Base-by-base conservation (phyloP, 2,797 vertebrate species). In the Malurus splendens region DNA sequence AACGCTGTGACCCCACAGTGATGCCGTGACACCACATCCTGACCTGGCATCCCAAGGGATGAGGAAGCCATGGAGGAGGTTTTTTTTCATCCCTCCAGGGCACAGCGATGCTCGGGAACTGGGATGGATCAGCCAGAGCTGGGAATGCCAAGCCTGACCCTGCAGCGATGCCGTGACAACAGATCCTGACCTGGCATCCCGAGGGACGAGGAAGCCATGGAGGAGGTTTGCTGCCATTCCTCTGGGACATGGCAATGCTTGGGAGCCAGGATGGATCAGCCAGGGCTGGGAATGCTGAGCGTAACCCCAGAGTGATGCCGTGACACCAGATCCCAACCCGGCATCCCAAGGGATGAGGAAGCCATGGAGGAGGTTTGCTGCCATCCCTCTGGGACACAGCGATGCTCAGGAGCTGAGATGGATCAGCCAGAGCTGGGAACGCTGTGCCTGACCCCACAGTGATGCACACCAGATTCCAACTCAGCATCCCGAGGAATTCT, bases 341-440 rank as follows among this genome's bases (percentile, higher is more conserved):
- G 51, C 60, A 16, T 36, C 48, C 74, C 7, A 41, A 17, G 75
- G 75, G 86, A 64, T 33, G 10, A 61, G 18, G 32, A 6, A 14
- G 18, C 18, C 1, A 0, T 0, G 3, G 60, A 8, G 16, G 4
- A 9, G 18, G 2, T 12, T 48, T 2, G 18, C 15, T 42, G 10
- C 54, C 13, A 3, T 76, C 70, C 64, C 5, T 0, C 39, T 10
- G 6, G 44, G 44, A 45, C 8, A 8, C 8, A 8, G 32, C 32
- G 9, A 33, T 32, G 32, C 32, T 32, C 32, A 0, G n/a, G 54
- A 74, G 32, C 42, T 30, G 1, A 22, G 39, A 15, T 28, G 87
- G 62, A 32, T 23, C 11, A 1, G 30, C 24, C 0, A 2, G 4
- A 5, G 8, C 60, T 44, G 50, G 61, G 57, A 59, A 17, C n/a